phyloP scores from a whole-genome alignment of 2,888 invertebrate genomes.

The Elaeidobius kamerunicus region DNA sequence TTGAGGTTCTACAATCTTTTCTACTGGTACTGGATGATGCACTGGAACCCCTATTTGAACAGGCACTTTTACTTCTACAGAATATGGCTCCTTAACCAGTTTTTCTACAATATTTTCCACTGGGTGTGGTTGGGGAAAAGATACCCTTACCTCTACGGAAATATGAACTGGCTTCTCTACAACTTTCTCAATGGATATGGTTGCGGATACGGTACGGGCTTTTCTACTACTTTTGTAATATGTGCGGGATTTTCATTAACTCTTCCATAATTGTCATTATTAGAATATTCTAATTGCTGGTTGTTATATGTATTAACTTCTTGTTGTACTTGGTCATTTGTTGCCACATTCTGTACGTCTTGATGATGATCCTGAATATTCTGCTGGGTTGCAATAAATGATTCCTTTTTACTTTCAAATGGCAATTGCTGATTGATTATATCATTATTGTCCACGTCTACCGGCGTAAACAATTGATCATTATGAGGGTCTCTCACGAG shows the following conservation, averaged over 20 bases:
- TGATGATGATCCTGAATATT: conserved; percentile 4
- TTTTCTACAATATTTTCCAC: conserved; percentile 39
- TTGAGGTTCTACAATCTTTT: conserved; percentile 60
- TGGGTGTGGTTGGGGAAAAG: conserved; percentile 45
- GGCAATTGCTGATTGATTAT: conserved; percentile 17
- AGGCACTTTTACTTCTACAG: conserved; percentile 50
- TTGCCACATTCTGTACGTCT: background rate
- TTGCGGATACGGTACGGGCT: conserved; percentile 45
- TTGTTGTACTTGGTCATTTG: conserved; percentile 1
- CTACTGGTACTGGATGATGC: conserved; percentile 51
- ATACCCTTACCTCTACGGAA: conserved; percentile 53
- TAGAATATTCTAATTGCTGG: background rate
- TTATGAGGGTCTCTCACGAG: conserved; percentile 17
- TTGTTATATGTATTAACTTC: background rate
- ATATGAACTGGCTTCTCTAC: conserved; percentile 52
- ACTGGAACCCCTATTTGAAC: conserved; percentile 35
- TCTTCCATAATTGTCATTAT: too few relatives aligned
- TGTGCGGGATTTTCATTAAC: background rate
- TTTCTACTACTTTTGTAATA: conserved; percentile 45
- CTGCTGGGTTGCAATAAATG: background rate
- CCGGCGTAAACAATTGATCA: too few relatives aligned
- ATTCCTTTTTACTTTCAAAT: background rate
- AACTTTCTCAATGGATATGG: conserved; percentile 39
- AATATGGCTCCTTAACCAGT: conserved; percentile 43
- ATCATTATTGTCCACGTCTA: conserved; percentile 32